Conservation (phyloP, 2,113 vertebrate genomes). For the Microcebus griseorufus region DNA sequence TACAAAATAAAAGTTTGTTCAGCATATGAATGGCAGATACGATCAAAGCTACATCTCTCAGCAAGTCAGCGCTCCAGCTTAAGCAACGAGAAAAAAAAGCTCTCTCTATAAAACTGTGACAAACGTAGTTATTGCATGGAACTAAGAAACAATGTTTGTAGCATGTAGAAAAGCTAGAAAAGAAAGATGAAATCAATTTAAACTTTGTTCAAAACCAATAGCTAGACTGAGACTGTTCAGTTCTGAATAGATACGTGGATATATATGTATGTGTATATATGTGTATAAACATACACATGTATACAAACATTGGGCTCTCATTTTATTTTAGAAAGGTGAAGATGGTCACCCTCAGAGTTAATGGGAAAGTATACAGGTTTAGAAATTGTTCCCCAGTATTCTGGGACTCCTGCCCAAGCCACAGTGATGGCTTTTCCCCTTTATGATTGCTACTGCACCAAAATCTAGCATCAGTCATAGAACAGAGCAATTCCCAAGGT, state of each 20-base stretch:
- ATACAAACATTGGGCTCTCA: conserved; percentile 73
- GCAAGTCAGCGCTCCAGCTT: conserved; percentile 84
- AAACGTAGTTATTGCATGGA: conserved; percentile 82
- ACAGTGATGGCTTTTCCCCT: conserved; percentile 72
- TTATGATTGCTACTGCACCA: conserved; percentile 78
- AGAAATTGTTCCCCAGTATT: conserved; percentile 76
- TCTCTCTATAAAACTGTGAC: conserved; percentile 81
- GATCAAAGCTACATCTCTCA: conserved; percentile 60
- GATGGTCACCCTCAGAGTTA: conserved; percentile 84
- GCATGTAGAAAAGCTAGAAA: conserved; percentile 83
- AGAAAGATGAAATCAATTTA: conserved; percentile 84
- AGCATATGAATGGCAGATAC: not conserved
- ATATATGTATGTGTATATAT: conserved; percentile 68
- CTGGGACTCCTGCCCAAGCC: conserved; percentile 73
- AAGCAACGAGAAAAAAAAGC: conserved; percentile 81
- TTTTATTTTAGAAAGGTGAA: conserved; percentile 83
- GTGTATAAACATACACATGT: conserved; percentile 63
- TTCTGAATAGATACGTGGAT: conserved; percentile 75
- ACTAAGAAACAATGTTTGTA: conserved; percentile 86
- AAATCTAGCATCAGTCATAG: conserved; percentile 81
- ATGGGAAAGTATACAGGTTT: conserved; percentile 80
- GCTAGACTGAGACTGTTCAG: conserved; percentile 79
- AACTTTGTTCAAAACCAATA: conserved; percentile 82
- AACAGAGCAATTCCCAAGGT: conserved; percentile 81
- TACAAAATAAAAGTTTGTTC: conserved; percentile 79